Conservation (phyloP, 1,140 invertebrate genomes). For the Caenorhabditis remanei region DNA sequence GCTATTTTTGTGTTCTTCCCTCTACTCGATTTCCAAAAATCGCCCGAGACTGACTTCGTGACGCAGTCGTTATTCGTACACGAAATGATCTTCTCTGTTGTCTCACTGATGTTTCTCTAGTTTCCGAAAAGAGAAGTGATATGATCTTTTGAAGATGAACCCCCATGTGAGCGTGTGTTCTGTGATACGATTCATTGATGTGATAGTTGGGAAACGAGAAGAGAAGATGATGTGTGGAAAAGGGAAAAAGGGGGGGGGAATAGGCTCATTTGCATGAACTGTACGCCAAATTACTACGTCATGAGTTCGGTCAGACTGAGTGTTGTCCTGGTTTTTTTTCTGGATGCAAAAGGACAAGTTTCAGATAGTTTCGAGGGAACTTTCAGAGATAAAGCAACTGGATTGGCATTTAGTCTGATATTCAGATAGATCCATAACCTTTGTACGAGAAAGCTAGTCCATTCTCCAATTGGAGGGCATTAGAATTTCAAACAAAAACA, state of each 20-base stretch:
- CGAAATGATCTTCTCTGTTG: not conserved
- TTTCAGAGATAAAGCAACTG: no score
- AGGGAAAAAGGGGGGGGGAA: no score
- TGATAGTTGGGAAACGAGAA: not conserved
- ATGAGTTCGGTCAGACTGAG: conserved; percentile 40
- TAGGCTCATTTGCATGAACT: conserved; percentile 30
- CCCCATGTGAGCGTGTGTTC: conserved; percentile 40
- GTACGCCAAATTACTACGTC: conserved; percentile 33
- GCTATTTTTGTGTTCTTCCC: not conserved
- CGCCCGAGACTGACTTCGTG: conserved; percentile 49
- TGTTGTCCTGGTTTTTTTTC: not conserved
- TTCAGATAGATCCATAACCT: no score
- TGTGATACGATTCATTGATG: not conserved
- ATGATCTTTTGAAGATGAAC: conserved; percentile 56
- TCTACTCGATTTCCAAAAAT: conserved; percentile 31
- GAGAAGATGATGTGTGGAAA: not conserved
- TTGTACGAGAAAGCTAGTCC: no score
- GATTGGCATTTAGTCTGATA: no score
- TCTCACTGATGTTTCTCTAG: not conserved
- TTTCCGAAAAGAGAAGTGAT: not conserved
- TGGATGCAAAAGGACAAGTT: no score
- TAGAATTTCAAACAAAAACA: no score
- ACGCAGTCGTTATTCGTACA: conserved; percentile 53
- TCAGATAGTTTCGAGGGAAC: not conserved
- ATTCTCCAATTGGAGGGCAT: no score